Percentiles rank a stretch among this genome's conserved stretches.
These are phyloP conservation scores for Dicentrarchus labrax DNA, from an alignment of 2,113 vertebrate genomes.

Conservation along the genomic window DNA sequence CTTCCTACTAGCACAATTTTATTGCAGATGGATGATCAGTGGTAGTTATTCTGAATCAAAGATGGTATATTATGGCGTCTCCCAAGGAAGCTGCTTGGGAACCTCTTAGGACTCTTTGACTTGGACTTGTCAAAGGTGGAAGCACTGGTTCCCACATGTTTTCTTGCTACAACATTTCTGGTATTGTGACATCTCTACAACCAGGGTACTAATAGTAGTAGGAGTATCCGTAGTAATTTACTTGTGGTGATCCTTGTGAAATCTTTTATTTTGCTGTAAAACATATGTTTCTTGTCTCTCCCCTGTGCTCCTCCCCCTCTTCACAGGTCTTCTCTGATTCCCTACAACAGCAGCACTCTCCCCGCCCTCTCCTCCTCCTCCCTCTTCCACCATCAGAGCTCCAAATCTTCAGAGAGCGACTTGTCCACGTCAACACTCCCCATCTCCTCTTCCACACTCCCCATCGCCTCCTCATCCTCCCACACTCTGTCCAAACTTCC, in stretches of 20 bases:
- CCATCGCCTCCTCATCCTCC: conserved; percentile 58
- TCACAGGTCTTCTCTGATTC: neutral
- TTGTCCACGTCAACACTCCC: neutral
- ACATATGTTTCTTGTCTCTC: neutral
- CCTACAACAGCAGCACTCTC: conserved; percentile 1
- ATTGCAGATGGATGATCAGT: no score
- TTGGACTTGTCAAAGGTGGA: no score
- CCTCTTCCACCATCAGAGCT: neutral
- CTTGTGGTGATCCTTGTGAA: conserved; percentile 27
- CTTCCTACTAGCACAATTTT: no score
- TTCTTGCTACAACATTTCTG: no score
- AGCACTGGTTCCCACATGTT: no score
- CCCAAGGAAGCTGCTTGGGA: no score
- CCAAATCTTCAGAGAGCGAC: neutral
- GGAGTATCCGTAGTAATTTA: neutral
- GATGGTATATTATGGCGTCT: no score
- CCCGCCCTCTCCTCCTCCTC: neutral
- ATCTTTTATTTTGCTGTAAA: no score
- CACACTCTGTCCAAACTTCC: conserved; percentile 58
- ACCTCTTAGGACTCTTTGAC: no score
- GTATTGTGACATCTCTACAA: no score
- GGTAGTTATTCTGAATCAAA: no score
- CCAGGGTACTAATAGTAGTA: no score
- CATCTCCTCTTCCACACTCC: conserved; percentile 52
- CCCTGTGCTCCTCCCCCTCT: conserved; percentile 21